These are phyloP conservation scores for Bimastos eiseni DNA, from an alignment of 2,888 invertebrate genomes.

Conservation along the genomic window DNA sequence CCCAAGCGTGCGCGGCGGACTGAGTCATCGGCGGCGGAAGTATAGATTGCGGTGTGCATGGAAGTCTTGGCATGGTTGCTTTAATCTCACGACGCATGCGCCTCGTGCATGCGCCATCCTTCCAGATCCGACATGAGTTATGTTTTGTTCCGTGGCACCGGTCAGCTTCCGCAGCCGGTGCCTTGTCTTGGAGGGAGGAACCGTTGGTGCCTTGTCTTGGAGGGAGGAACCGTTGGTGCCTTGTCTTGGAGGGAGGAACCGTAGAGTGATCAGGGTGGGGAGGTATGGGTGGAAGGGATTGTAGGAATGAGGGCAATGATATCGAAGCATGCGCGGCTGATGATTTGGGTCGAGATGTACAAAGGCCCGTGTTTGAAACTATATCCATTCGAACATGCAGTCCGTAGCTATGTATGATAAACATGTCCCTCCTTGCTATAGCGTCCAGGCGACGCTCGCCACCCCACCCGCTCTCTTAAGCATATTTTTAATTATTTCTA, in stretches of 20 bases:
- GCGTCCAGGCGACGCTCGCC: too few relatives aligned
- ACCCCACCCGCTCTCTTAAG: too few relatives aligned
- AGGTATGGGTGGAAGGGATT: background rate
- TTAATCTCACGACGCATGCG: conserved; percentile 13
- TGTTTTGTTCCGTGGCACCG: background rate
- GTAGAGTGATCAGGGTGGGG: background rate
- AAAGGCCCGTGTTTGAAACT: background rate
- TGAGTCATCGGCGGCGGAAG: background rate
- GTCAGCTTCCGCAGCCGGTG: background rate
- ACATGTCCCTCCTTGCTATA: too few relatives aligned
- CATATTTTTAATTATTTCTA: background rate
- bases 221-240: too few relatives aligned
- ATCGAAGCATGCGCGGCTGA: background rate
- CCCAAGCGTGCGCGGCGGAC: background rate
- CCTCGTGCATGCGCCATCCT: background rate
- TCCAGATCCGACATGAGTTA: background rate
- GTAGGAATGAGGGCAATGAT: background rate
- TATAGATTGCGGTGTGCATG: background rate
- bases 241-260: background rate
- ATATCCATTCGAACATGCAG: background rate
- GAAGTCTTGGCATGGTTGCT: background rate
- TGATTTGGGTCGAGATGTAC: background rate
- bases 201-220: background rate
- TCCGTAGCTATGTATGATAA: background rate
- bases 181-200: background rate